phyloP scores from a whole-genome alignment of 1,140 invertebrate genomes.

The Scaptodrosophila lebanonensis region DNA sequence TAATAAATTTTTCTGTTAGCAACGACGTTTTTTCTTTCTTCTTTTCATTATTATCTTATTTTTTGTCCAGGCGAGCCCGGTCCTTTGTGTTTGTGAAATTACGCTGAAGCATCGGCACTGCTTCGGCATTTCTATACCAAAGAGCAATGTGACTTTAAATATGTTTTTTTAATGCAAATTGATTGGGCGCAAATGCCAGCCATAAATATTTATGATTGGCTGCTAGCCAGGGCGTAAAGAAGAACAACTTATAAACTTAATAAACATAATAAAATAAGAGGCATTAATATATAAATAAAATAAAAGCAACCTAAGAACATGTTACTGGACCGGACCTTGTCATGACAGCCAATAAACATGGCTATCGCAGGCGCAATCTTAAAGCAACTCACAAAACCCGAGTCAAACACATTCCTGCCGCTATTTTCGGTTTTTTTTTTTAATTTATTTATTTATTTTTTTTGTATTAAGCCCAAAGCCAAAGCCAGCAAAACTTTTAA shows the following conservation, averaged over 20 bases:
- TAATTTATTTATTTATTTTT: too few species aligned
- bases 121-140: slow-evolving; percentile 28
- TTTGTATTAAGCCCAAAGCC: too few species aligned
- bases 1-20: slow-evolving; percentile 62
- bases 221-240: too few species aligned
- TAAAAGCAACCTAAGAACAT: too few species aligned
- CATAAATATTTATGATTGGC: slow-evolving; percentile 58
- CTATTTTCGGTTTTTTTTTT: too few species aligned
- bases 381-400: background rate
- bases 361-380: too few species aligned
- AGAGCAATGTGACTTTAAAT: slow-evolving; percentile 34
- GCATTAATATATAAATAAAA: slow-evolving; percentile 16
- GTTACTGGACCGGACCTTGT: too few species aligned
- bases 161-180: slow-evolving; percentile 64
- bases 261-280: background rate
- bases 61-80: background rate
- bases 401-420: background rate
- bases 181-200: slow-evolving; percentile 61
- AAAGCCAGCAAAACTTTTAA: slow-evolving; percentile 45
- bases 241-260: slow-evolving; percentile 3
- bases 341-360: too few species aligned
- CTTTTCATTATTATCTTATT: slow-evolving; percentile 6
- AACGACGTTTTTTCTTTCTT: slow-evolving; percentile 23
- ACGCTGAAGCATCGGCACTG: slow-evolving; percentile 45
- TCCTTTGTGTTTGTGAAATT: slow-evolving; percentile 51